These are phyloP conservation scores for Serinus canaria DNA, from an alignment of 2,113 vertebrate species.

Conservation along the genomic window DNA sequence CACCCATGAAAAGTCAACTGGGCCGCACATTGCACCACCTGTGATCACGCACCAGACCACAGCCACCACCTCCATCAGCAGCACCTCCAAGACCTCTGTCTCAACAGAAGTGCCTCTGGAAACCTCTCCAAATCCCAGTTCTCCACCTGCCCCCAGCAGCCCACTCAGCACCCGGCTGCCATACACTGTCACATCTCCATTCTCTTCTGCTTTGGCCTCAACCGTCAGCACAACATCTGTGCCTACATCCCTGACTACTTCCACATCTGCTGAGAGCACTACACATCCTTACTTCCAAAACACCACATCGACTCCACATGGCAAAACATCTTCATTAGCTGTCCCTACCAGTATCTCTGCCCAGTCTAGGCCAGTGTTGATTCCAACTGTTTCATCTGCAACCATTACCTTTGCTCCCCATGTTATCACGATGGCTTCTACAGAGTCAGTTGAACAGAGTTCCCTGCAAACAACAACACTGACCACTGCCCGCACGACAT, in stretches of 20 bases:
- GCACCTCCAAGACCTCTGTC: neutral
- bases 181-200: accelerated
- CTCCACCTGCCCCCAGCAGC: neutral
- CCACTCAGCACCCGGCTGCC: neutral
- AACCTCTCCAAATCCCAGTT: neutral
- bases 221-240: accelerated
- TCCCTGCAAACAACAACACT: neutral
- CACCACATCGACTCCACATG: neutral
- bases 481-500: neutral
- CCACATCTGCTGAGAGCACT: neutral
- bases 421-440: neutral
- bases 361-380: neutral
- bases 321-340: neutral
- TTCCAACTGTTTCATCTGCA: neutral
- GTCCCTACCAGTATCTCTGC: neutral
- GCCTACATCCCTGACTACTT: accelerated
- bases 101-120: neutral
- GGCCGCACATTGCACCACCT: neutral
- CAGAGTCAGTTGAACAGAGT: neutral
- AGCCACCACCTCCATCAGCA: accelerated
- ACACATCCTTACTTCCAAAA: neutral
- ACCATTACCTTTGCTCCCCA: neutral
- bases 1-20: neutral
- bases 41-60: neutral
- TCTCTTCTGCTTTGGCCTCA: accelerated